Percentiles rank a stretch among this genome's conserved stretches.
Evolutionary conservation across 64 coral and sea anemone species (phyloP).

Genomic region (Platygyra sinensis): DNA sequence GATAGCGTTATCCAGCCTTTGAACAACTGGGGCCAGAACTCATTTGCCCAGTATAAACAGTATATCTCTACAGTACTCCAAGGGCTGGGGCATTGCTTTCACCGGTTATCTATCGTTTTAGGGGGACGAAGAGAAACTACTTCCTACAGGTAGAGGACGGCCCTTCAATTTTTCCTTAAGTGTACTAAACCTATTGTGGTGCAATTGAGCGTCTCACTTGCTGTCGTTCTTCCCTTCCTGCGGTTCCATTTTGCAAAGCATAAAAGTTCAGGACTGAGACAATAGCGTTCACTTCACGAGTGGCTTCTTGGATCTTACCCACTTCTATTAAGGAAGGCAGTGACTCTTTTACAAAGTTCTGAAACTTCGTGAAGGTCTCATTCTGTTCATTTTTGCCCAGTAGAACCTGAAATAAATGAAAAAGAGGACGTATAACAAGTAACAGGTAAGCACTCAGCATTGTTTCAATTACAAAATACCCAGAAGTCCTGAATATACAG

Average conservation of each 20-base stretch:
- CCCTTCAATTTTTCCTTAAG: too few species aligned
- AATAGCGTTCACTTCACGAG: neutral
- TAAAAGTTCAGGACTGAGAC: neutral
- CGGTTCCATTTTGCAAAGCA: neutral
- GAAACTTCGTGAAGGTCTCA: neutral
- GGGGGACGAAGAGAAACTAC: too few species aligned
- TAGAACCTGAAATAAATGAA: neutral
- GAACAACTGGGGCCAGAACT: too few species aligned
- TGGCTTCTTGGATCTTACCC: constrained; percentile 9
- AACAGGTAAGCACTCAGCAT: neutral
- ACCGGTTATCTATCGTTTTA: too few species aligned
- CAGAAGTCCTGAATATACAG: too few species aligned
- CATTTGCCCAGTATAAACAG: too few species aligned
- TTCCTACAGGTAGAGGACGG: too few species aligned
- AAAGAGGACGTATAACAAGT: neutral
- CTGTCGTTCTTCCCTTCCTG: neutral
- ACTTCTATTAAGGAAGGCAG: neutral
- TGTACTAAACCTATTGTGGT: neutral
- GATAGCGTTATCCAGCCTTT: too few species aligned
- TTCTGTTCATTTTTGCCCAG: neutral
- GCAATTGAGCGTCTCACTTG: neutral
- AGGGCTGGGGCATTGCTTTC: too few species aligned
- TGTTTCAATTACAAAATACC: too few species aligned
- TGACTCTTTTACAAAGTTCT: neutral
- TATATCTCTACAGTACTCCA: too few species aligned